Evolutionary conservation across 2,888 invertebrate genomes (phyloP).

Genomic region (Protodeltote pygarga): DNA sequence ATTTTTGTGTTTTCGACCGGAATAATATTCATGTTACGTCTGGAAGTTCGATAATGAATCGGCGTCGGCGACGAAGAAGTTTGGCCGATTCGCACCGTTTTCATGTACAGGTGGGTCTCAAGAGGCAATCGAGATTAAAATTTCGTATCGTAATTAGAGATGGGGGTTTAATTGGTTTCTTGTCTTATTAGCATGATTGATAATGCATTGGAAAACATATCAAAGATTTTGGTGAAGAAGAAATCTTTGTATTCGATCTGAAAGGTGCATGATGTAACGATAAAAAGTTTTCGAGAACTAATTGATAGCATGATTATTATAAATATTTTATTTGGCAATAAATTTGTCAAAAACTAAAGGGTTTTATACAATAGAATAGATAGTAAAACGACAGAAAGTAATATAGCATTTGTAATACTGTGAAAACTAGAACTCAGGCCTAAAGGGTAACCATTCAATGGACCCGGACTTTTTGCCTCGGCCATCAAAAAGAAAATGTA

Average conservation of each 20-base stretch:
- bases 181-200: constrained; percentile 43
- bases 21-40: constrained; percentile 75
- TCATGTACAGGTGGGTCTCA: constrained; percentile 60
- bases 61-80: constrained; percentile 78
- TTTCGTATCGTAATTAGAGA: constrained; percentile 42
- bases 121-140: constrained; percentile 52
- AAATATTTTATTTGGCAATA: too few species aligned
- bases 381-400: too few species aligned
- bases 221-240: constrained; percentile 19
- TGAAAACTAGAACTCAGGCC: too few species aligned
- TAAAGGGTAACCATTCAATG: too few species aligned
- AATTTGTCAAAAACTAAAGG: too few species aligned
- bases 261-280: too few species aligned
- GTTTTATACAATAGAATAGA: too few species aligned
- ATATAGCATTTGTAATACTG: too few species aligned
- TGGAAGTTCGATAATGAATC: constrained; percentile 83
- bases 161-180: constrained; percentile 37
- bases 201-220: constrained; percentile 10
- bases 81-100: constrained; percentile 71
- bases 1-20: constrained; percentile 23
- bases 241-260: constrained; percentile 2
- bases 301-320: too few species aligned
- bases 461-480: too few species aligned
- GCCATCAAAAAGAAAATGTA: too few species aligned
- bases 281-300: too few species aligned